These are phyloP conservation scores for Rhinolophus ferrumequinum DNA, from an alignment of 2,113 vertebrate species.

Conservation along the genomic window DNA sequence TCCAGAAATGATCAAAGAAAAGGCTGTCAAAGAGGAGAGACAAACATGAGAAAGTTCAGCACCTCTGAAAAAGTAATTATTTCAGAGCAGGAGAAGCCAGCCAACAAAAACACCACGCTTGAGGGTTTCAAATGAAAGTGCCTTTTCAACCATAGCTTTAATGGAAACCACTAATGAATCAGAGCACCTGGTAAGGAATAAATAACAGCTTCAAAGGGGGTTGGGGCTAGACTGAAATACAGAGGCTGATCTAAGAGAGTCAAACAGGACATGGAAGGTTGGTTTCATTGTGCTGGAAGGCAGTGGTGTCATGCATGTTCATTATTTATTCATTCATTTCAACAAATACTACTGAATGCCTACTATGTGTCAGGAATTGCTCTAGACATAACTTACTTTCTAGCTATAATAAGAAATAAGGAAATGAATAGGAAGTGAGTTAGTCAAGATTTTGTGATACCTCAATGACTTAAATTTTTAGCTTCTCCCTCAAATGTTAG, in stretches of 20 bases:
- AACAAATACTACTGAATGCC: background rate
- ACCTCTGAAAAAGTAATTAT: slow-evolving; percentile 61
- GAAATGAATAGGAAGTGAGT: background rate
- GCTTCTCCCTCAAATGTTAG: background rate
- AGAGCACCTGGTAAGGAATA: slow-evolving; percentile 34
- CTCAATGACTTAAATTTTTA: background rate
- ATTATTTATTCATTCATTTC: background rate
- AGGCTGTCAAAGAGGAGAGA: slow-evolving; percentile 27
- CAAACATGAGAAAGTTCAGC: slow-evolving; percentile 61
- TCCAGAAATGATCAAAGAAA: slow-evolving; percentile 50
- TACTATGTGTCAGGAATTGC: background rate
- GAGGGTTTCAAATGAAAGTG: slow-evolving; percentile 55
- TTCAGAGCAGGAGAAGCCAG: slow-evolving; percentile 50
- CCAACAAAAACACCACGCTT: background rate
- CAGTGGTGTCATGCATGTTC: background rate
- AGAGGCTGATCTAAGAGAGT: background rate
- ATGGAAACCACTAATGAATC: slow-evolving; percentile 58
- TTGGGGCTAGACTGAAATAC: background rate
- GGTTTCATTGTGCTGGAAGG: background rate
- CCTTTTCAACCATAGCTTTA: slow-evolving; percentile 55
- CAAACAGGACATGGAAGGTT: background rate
- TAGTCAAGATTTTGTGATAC: background rate
- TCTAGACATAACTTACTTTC: background rate
- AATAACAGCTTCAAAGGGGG: background rate
- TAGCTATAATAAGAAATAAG: background rate